Percentiles rank a stretch among this genome's conserved stretches.
These are phyloP conservation scores for Drosophila fuyamai DNA, from an alignment of 1,140 invertebrate genomes.

Conservation along the genomic window DNA sequence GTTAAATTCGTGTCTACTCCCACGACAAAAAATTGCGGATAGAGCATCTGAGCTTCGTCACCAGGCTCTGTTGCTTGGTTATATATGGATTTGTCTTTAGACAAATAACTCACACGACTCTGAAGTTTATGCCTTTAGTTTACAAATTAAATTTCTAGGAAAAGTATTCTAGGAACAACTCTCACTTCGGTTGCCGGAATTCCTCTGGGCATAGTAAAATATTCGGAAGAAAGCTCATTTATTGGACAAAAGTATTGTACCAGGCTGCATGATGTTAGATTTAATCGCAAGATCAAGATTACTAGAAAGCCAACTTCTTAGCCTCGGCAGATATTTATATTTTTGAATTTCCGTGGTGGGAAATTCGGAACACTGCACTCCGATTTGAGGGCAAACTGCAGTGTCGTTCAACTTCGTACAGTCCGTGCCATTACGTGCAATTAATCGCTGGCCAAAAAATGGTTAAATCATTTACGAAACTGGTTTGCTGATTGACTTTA, in stretches of 20 bases:
- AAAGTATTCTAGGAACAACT: no score
- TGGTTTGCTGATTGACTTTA: constrained; percentile 34
- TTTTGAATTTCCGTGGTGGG: background rate
- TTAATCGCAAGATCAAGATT: no score
- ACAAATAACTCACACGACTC: no score
- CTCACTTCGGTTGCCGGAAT: no score
- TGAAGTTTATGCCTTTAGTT: no score
- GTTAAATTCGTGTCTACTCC: constrained; percentile 18
- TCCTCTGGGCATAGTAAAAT: no score
- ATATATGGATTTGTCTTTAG: background rate
- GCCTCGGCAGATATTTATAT: background rate
- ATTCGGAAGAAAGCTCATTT: no score
- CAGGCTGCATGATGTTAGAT: no score
- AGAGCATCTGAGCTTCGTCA: background rate
- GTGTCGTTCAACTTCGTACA: constrained; percentile 43
- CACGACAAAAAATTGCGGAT: background rate
- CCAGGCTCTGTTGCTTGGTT: no score
- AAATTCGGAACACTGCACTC: constrained; percentile 13
- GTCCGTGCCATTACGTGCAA: constrained; percentile 16
- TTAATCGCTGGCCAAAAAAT: constrained; percentile 14
- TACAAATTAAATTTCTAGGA: no score
- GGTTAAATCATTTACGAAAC: constrained; percentile 31
- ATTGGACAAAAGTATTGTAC: no score
- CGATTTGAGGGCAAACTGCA: background rate
- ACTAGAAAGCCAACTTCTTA: background rate